Percentiles rank a stretch among this genome's conserved stretches.
These are phyloP conservation scores for Carposina sasakii DNA, from an alignment of 1,140 invertebrate genomes.

Conservation along the genomic window DNA sequence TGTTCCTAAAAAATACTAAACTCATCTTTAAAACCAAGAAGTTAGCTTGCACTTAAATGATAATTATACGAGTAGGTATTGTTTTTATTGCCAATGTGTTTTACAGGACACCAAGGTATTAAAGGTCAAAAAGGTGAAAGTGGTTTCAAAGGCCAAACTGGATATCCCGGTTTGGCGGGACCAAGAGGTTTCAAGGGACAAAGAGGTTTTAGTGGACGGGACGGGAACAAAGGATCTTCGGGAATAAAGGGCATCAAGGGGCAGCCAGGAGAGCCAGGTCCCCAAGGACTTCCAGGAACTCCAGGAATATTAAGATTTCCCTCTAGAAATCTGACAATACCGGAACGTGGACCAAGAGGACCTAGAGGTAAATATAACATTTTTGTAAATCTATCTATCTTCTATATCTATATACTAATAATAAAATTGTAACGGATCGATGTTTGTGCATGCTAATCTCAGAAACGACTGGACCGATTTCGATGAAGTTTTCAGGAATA, in stretches of 20 bases:
- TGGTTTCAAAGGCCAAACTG: conserved; percentile 49
- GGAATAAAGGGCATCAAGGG: conserved; percentile 85
- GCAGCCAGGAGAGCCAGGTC: conserved; percentile 73
- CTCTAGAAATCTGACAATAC: no score
- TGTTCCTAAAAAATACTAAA: no score
- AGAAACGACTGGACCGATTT: no score
- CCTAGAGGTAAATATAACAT: no score
- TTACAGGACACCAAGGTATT: conserved; percentile 41
- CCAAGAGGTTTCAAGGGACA: conserved; percentile 65
- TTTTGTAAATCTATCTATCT: no score
- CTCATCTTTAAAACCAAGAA: no score
- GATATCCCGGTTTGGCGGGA: conserved; percentile 67
- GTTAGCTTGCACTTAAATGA: no score
- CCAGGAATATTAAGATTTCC: conserved; percentile 71
- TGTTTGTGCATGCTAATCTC: no score
- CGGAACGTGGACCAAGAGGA: conserved; percentile 70
- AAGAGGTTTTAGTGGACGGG: conserved; percentile 66
- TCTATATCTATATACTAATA: no score
- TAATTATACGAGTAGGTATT: no score
- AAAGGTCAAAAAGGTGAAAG: conserved; percentile 74
- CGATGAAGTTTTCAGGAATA: no score
- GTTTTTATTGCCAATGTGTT: conserved; percentile 3
- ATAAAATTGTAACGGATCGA: no score
- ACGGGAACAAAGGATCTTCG: conserved; percentile 80
- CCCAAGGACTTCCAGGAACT: conserved; percentile 70